Percentiles rank a stretch among this genome's conserved stretches.
Evolutionary conservation across 2,113 vertebrate genomes (phyloP).

Genomic region (Crotophaga sulcirostris): DNA sequence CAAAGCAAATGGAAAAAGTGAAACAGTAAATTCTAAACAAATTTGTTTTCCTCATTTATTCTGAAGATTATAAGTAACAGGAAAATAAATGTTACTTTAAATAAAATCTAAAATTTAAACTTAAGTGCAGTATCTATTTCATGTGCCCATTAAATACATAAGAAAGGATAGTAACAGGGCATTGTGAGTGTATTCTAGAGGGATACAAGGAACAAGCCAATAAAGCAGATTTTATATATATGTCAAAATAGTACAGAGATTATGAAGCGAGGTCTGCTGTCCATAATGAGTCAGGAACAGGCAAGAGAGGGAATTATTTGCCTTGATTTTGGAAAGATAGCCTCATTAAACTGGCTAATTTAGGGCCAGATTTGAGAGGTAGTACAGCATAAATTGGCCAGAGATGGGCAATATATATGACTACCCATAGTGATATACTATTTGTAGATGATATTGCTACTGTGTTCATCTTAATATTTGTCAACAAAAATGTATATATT

Average conservation of each 20-base stretch:
- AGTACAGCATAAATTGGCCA: neutral
- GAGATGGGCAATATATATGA: neutral
- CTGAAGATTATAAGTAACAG: neutral
- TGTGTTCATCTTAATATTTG: neutral
- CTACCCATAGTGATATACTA: neutral
- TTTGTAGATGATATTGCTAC: neutral
- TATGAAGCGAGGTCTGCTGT: neutral
- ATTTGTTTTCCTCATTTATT: neutral
- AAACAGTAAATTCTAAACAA: neutral
- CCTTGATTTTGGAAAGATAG: neutral
- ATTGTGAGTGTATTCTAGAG: neutral
- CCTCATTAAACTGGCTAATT: neutral
- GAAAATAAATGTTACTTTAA: neutral
- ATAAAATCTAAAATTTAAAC: neutral
- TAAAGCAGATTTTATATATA: neutral
- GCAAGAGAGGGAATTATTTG: neutral
- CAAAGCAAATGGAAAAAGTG: neutral
- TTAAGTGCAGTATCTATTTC: neutral
- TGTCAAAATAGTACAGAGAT: neutral
- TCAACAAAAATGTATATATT: neutral
- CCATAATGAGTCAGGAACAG: neutral
- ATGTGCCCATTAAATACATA: too few relatives aligned
- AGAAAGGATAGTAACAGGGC: neutral
- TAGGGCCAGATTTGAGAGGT: neutral
- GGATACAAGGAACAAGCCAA: neutral